Evolutionary conservation across 2,113 vertebrate genomes (phyloP).

Genomic region (Triplophysa dalaica): DNA sequence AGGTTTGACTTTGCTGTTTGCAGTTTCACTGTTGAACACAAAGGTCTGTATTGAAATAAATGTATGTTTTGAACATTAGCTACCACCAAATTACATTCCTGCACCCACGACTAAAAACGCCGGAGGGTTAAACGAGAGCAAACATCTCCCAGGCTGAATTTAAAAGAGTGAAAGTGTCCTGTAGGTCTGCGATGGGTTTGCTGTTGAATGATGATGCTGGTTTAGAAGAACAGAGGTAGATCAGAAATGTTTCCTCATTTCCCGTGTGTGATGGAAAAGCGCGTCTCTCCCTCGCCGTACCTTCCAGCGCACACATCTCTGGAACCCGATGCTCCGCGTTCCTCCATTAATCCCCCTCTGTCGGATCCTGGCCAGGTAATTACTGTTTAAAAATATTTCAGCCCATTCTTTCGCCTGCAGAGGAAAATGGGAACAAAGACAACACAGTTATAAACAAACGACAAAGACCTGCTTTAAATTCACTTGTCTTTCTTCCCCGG

Average conservation of each 20-base stretch:
- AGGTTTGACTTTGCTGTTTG: too few species aligned
- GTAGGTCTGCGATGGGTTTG: constrained; percentile 72
- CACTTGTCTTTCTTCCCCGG: constrained; percentile 66
- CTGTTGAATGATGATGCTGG: constrained; percentile 51
- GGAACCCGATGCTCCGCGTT: constrained; percentile 90
- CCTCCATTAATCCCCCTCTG: constrained; percentile 96
- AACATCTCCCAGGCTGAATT: constrained; percentile 63
- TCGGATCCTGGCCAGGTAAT: constrained; percentile 98
- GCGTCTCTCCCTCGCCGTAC: constrained; percentile 64
- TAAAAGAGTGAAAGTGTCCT: constrained; percentile 68
- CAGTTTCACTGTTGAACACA: too few species aligned
- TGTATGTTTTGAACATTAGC: constrained; percentile 61
- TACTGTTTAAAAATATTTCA: constrained; percentile 99
- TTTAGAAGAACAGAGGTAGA: constrained; percentile 66
- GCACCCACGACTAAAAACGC: constrained; percentile 35
- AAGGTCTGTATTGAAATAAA: background rate
- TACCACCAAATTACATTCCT: constrained; percentile 47
- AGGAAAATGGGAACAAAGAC: constrained; percentile 76
- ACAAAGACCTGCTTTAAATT: constrained; percentile 76
- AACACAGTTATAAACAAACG: constrained; percentile 72
- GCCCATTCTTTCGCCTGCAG: constrained; percentile 88
- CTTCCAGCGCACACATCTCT: constrained; percentile 87
- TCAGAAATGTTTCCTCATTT: constrained; percentile 67
- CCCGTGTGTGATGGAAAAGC: constrained; percentile 43
- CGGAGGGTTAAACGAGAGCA: constrained; percentile 46